phyloP scores from a whole-genome alignment of 1,140 invertebrate genomes.

The Drosophila biarmipes region DNA sequence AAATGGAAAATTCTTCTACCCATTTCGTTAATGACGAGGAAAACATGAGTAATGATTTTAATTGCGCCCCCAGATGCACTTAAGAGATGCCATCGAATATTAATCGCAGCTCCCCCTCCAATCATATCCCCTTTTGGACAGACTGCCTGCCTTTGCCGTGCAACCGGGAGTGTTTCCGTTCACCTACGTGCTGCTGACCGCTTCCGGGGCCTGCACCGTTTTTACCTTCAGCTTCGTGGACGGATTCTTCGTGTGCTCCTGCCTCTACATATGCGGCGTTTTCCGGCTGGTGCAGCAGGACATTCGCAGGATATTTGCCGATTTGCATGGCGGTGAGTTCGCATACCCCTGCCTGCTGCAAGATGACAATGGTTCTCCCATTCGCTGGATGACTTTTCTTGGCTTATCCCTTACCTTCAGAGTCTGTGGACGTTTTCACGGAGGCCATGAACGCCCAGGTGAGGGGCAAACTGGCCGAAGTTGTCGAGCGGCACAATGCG shows the following conservation, averaged over 20 bases:
- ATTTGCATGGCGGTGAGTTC: conserved; percentile 60
- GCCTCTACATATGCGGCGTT: conserved; percentile 70
- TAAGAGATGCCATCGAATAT: conserved; percentile 1
- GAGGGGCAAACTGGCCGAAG: conserved; percentile 27
- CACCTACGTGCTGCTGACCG: conserved; percentile 64
- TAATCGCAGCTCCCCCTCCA: conserved; percentile 1
- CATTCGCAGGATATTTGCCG: conserved; percentile 62
- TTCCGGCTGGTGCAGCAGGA: conserved; percentile 74
- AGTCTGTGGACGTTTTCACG: conserved; percentile 43
- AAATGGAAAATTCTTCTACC: conserved; percentile 13
- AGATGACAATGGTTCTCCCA: neutral
- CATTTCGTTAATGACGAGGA: conserved; percentile 22
- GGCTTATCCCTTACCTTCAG: conserved; percentile 6
- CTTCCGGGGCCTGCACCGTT: conserved; percentile 73
- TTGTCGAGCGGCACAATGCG: conserved; percentile 75
- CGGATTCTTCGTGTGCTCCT: conserved; percentile 77
- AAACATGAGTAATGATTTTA: conserved; percentile 11
- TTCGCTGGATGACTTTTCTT: conserved; percentile 4
- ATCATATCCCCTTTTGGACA: neutral
- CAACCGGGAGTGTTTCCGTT: conserved; percentile 52
- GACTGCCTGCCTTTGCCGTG: conserved; percentile 54
- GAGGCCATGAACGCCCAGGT: conserved; percentile 49
- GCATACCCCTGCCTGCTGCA: neutral
- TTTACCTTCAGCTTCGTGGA: conserved; percentile 74
- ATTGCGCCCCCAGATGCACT: conserved; percentile 6